Evolutionary conservation across 2,113 vertebrate species (phyloP).

Genomic region (Promerops cafer): DNA sequence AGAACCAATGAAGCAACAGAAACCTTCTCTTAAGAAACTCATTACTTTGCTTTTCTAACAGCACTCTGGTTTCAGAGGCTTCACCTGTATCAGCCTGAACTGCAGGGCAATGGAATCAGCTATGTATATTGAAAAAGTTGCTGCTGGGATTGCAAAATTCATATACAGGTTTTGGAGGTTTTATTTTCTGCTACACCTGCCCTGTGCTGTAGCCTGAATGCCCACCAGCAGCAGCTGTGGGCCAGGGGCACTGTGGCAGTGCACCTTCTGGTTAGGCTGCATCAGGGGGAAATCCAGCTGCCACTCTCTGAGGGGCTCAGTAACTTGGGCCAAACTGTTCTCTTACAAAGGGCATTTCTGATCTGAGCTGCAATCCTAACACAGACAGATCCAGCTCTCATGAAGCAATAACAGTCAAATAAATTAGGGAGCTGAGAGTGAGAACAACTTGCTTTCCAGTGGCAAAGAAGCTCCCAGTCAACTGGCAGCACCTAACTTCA

Average conservation of each 20-base stretch:
- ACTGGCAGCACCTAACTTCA: neutral
- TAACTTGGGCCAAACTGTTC: neutral
- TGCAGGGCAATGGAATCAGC: neutral
- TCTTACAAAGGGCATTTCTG: neutral
- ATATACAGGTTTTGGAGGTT: neutral
- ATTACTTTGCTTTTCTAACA: neutral
- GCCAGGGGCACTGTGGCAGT: neutral
- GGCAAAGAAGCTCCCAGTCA: neutral
- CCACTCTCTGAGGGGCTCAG: neutral
- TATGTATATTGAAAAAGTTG: neutral
- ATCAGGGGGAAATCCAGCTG: neutral
- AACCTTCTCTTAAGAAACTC: neutral
- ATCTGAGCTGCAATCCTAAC: neutral
- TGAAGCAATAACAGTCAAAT: neutral
- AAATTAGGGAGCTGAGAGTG: neutral
- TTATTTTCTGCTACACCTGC: neutral
- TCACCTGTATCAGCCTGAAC: neutral
- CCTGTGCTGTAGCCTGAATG: neutral
- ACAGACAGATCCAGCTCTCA: neutral
- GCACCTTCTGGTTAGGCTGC: neutral
- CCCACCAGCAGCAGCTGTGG: neutral
- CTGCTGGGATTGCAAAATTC: neutral
- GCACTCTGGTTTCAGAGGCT: neutral
- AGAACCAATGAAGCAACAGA: neutral
- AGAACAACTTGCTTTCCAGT: neutral